Evolutionary conservation across 2,113 vertebrate genomes (phyloP), one percentile per base, ranked within the genome.

Genomic region (Cisticola juncidis): DNA sequence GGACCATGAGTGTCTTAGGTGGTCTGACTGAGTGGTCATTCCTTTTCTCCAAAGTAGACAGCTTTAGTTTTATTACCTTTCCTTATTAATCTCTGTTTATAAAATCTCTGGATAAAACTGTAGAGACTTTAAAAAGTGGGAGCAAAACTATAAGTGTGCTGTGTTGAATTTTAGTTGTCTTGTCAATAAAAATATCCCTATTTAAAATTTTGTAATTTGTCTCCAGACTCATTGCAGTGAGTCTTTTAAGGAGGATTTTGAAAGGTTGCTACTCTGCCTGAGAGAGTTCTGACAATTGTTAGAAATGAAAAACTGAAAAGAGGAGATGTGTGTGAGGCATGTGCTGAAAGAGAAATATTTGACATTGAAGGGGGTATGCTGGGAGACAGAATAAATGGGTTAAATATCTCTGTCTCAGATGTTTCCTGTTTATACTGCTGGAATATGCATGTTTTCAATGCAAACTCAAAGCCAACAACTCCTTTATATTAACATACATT

Each of bases 371-470:
- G 42, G 12, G 23, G 5, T 1, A 5, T 81, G 9, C 12, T 87
- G n/a, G 13, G 36, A 64, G 40, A 40, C 8, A 74, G n/a, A 60
- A 82, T 42, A 85, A 84, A 76, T 82, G 38, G 36, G 50, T 85
- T 94, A 64, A 95, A 61, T 64, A 31, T 64, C 26, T 86, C 44
- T 91, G 66, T 94, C 94, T 91, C 74, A 79, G 76, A 74, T 92
- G 45, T 77, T 95, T 93, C 79, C 48, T 93, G 71, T 93, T 96
- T 88, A 38, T 64, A 42, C 22, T 90, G n/a, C n/a, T 88, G 50
- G 71, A 89, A 88, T 82, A 93, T 45, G 14, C 36, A 54, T 58
- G 50, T 35, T 88, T 95, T 45, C 50, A 65, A 54, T 79, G 74
- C 62, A 89, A 90, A 82, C n/a, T 50, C 36, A 42, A 95, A 45